These are phyloP conservation scores for Oscheius sp. DNA, from an alignment of 1,140 invertebrate genomes.

Conservation along the genomic window DNA sequence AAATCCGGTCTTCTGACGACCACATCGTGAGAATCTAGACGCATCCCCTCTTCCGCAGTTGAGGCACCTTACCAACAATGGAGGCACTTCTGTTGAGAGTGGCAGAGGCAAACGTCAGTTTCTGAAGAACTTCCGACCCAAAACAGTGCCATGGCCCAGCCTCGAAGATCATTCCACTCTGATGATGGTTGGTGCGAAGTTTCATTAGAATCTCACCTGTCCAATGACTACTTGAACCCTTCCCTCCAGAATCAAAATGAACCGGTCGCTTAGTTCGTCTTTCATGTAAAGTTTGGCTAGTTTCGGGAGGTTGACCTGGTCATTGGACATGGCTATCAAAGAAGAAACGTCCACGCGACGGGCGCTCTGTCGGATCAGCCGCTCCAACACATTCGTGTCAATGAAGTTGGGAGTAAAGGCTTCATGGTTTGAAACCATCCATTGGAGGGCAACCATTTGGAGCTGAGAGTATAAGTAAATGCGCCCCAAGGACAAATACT, in stretches of 20 bases:
- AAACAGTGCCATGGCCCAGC: conserved; percentile 44
- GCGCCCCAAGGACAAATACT: not conserved
- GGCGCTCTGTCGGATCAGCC: conserved; percentile 34
- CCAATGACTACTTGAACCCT: conserved; percentile 40
- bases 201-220: conserved; percentile 29
- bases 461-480: conserved; percentile 32
- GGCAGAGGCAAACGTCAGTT: conserved; percentile 16
- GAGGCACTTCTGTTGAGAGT: conserved; percentile 35
- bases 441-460: conserved; percentile 44
- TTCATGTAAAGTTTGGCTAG: conserved; percentile 44
- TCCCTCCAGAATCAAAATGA: conserved; percentile 43
- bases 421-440: conserved; percentile 36
- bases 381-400: conserved; percentile 37
- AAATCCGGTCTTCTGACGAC: conserved; percentile 33
- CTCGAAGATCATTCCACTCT: conserved; percentile 45
- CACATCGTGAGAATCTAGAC: conserved; percentile 32
- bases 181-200: not conserved
- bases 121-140: conserved; percentile 35
- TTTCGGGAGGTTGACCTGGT: conserved; percentile 27
- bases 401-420: conserved; percentile 36
- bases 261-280: conserved; percentile 39
- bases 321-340: conserved; percentile 34
- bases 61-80: conserved; percentile 21
- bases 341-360: conserved; percentile 34
- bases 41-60: not conserved